Conservation (phyloP, 92 coral and sea anemone species). For the Muricea muricata region DNA sequence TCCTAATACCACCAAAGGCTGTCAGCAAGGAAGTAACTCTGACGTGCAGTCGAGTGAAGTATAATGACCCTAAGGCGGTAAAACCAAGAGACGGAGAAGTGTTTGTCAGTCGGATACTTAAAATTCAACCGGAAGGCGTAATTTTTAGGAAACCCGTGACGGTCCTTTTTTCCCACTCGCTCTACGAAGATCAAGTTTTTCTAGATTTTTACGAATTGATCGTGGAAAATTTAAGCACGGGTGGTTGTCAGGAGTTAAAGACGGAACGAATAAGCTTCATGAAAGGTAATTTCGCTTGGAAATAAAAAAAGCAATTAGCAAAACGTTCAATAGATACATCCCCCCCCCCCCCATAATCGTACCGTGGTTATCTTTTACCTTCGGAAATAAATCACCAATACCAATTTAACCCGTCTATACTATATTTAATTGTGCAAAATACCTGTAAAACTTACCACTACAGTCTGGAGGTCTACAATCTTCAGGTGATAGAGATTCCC, state of each 20-base stretch:
- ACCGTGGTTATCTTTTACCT: too few relatives aligned
- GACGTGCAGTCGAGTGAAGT: not conserved
- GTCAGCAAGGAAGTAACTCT: not conserved
- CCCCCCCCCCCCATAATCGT: too few relatives aligned
- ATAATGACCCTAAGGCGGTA: not conserved
- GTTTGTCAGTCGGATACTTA: not conserved
- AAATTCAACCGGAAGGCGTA: constrained; percentile 4
- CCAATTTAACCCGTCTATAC: too few relatives aligned
- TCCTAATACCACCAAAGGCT: constrained; percentile 1
- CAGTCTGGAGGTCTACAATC: too few relatives aligned
- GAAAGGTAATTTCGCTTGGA: not conserved
- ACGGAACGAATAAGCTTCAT: not conserved
- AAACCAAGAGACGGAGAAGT: not conserved
- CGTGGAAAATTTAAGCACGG: not conserved
- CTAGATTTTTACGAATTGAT: not conserved
- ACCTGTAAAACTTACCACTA: too few relatives aligned
- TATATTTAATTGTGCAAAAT: too few relatives aligned
- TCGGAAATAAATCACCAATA: too few relatives aligned
- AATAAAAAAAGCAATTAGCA: not conserved
- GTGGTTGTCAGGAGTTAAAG: not conserved
- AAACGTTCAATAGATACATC: too few relatives aligned
- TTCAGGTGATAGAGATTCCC: too few relatives aligned
- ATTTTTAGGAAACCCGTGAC: not conserved
- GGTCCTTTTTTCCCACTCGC: not conserved
- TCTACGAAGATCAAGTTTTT: not conserved